phyloP scores from a whole-genome alignment of 1,140 invertebrate genomes.

The Maniola jurtina region DNA sequence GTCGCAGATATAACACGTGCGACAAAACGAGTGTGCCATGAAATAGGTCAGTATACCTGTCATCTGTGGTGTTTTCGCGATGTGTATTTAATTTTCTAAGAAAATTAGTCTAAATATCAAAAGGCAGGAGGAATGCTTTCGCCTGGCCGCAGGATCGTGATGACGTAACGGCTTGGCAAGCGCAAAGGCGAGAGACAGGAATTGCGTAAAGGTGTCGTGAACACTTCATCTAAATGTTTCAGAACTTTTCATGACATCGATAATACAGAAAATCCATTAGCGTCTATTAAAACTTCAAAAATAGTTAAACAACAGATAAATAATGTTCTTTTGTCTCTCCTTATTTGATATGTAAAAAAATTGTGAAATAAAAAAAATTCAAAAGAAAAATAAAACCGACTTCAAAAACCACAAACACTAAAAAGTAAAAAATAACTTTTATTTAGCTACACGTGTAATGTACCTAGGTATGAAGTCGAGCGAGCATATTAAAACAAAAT shows the following conservation, averaged over 20 bases:
- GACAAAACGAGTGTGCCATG: constrained; percentile 30
- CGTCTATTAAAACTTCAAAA: constrained; percentile 41
- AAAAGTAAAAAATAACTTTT: too few relatives aligned
- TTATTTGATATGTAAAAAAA: too few relatives aligned
- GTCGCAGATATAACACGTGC: constrained; percentile 18
- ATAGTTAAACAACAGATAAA: not conserved
- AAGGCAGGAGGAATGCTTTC: constrained; percentile 44
- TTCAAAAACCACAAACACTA: too few relatives aligned
- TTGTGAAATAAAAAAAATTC: too few relatives aligned
- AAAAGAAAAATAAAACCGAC: too few relatives aligned
- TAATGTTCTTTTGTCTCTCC: not conserved
- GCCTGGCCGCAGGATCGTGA: constrained; percentile 39
- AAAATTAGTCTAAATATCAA: constrained; percentile 49
- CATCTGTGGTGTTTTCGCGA: constrained; percentile 38
- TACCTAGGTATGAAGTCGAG: too few relatives aligned
- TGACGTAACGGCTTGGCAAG: constrained; percentile 66
- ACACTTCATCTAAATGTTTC: constrained; percentile 54
- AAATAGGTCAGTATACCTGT: constrained; percentile 53
- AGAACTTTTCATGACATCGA: constrained; percentile 56
- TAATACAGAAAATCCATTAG: constrained; percentile 64
- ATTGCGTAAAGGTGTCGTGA: constrained; percentile 72
- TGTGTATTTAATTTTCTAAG: constrained; percentile 40
- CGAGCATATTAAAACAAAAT: too few relatives aligned
- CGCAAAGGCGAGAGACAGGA: constrained; percentile 55
- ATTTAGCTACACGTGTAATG: too few relatives aligned